These are phyloP conservation scores for Dasypolia templi DNA, from an alignment of 2,888 invertebrate species.

Conservation along the genomic window DNA sequence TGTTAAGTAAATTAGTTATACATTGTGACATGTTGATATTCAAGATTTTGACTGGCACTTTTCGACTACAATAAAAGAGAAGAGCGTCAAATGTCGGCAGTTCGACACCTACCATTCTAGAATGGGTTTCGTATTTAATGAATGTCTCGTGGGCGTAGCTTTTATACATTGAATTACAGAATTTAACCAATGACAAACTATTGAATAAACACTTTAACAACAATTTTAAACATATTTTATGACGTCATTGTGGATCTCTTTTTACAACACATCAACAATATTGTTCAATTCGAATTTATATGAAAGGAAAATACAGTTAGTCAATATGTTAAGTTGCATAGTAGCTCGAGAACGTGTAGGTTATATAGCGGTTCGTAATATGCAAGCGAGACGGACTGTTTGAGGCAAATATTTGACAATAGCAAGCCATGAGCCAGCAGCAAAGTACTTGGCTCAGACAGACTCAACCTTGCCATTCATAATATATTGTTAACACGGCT, in stretches of 20 bases:
- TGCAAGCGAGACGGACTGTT: constrained; percentile 60
- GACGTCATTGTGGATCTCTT: constrained; percentile 58
- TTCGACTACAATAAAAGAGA: constrained; percentile 58
- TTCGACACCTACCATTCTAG: constrained; percentile 71
- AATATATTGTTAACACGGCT: constrained; percentile 69
- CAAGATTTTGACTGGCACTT: constrained; percentile 53
- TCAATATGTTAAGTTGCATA: constrained; percentile 38
- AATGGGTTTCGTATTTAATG: constrained; percentile 71
- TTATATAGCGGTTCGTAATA: constrained; percentile 43
- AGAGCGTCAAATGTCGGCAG: constrained; percentile 70
- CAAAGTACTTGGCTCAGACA: constrained; percentile 74
- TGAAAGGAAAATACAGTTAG: constrained; percentile 31
- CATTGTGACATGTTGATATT: constrained; percentile 54
- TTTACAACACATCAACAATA: constrained; percentile 54
- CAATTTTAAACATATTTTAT: constrained; percentile 65
- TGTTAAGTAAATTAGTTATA: constrained; percentile 44
- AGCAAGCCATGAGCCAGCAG: constrained; percentile 69
- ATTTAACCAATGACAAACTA: constrained; percentile 66
- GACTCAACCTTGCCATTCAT: constrained; percentile 77
- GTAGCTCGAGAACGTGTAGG: constrained; percentile 28
- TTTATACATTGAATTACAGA: constrained; percentile 73
- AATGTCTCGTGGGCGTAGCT: constrained; percentile 73
- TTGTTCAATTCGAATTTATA: constrained; percentile 40
- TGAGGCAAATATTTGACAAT: constrained; percentile 75
- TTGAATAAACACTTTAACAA: constrained; percentile 64